Percentiles rank a stretch among this genome's conserved stretches.
Evolutionary conservation across 2,888 invertebrate species (phyloP).

Genomic region (Plagodis dolabraria): DNA sequence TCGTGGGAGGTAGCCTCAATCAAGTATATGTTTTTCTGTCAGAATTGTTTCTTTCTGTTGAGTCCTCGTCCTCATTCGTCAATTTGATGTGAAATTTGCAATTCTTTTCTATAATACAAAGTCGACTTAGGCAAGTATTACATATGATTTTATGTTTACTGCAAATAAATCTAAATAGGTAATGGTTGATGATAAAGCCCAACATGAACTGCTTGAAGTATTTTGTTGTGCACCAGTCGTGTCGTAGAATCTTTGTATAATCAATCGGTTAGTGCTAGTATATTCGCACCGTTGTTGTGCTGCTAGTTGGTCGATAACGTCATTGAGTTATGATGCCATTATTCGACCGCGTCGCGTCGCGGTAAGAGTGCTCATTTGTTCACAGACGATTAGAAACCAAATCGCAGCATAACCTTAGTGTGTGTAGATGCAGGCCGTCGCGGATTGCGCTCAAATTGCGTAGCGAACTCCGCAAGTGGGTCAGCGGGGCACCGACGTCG

Average conservation of each 20-base stretch:
- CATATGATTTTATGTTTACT: too few species aligned
- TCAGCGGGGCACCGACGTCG: conserved; percentile 72
- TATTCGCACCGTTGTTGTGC: not conserved
- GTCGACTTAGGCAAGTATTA: too few species aligned
- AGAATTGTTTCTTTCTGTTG: too few species aligned
- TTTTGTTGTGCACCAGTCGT: too few species aligned
- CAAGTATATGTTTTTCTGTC: too few species aligned
- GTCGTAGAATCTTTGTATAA: too few species aligned
- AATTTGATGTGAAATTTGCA: not conserved
- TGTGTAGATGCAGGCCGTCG: conserved; percentile 50
- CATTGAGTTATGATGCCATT: conserved; percentile 21
- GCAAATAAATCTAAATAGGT: too few species aligned
- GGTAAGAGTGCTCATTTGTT: conserved; percentile 18
- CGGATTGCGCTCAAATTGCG: conserved; percentile 79
- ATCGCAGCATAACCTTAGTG: conserved; percentile 26
- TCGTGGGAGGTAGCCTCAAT: conserved; percentile 46
- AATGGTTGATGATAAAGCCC: too few species aligned
- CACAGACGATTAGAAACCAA: conserved; percentile 33
- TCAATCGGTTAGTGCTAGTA: too few species aligned
- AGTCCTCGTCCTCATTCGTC: not conserved
- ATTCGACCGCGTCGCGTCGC: conserved; percentile 4
- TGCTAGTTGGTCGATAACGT: conserved; percentile 14
- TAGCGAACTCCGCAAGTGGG: conserved; percentile 77
- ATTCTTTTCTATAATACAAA: too few species aligned
- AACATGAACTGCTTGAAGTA: too few species aligned